phyloP scores from a whole-genome alignment of 2,888 invertebrate species.

The Alcis repandata region DNA sequence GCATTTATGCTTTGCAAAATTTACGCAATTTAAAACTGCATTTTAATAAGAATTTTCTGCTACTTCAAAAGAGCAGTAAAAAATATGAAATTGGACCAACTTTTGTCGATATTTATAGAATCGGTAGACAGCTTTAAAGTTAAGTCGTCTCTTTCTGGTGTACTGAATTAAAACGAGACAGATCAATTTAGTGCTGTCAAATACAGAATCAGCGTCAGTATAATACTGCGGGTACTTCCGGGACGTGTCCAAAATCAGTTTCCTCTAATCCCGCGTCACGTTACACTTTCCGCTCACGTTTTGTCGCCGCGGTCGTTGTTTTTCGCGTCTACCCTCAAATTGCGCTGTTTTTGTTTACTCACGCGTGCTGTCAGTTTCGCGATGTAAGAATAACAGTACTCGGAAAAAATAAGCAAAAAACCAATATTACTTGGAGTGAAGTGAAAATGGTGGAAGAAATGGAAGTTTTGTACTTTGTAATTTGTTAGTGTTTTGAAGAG shows the following conservation, averaged over 20 bases:
- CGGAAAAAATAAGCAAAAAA: constrained; percentile 4
- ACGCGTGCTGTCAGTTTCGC: constrained; percentile 20
- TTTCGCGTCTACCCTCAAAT: constrained; percentile 38
- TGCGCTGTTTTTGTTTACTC: constrained; percentile 37
- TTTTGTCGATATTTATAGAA: too few relatives aligned
- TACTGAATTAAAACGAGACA: too few relatives aligned
- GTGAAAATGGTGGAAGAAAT: background rate
- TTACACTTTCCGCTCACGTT: constrained; percentile 34
- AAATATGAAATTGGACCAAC: too few relatives aligned
- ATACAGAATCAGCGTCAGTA: too few relatives aligned
- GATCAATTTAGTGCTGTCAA: too few relatives aligned
- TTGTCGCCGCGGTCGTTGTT: constrained; percentile 25
- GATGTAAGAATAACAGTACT: constrained; percentile 1
- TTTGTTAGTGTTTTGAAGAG: too few relatives aligned
- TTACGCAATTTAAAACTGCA: too few relatives aligned
- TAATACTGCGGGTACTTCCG: constrained; percentile 1
- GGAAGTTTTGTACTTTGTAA: too few relatives aligned
- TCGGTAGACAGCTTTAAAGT: too few relatives aligned
- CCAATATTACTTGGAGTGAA: background rate
- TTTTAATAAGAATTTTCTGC: too few relatives aligned
- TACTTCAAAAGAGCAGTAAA: too few relatives aligned
- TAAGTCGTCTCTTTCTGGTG: too few relatives aligned
- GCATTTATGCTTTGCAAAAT: background rate
- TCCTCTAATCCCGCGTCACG: background rate
- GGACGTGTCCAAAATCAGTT: constrained; percentile 8